Evolutionary conservation across 2,113 vertebrate genomes (phyloP).

Genomic region (Sterrhoptilus dennistouni): DNA sequence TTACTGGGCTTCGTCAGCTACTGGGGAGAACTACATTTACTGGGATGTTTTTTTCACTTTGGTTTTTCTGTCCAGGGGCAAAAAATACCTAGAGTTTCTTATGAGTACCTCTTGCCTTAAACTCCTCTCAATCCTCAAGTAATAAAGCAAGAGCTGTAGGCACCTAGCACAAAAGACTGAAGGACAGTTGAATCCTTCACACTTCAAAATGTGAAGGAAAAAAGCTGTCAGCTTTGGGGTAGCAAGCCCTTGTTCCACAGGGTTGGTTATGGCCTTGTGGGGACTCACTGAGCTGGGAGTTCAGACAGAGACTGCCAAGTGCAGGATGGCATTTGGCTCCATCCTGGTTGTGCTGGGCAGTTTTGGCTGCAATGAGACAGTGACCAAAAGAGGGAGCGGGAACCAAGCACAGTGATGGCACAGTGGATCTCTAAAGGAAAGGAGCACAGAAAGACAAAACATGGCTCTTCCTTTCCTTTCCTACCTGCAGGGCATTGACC

Average conservation of each 20-base stretch:
- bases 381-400: neutral
- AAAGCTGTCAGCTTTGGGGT: neutral
- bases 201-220: neutral
- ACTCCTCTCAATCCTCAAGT: neutral
- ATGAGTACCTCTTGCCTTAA: neutral
- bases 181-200: neutral
- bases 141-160: neutral
- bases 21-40: neutral
- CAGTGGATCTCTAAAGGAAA: neutral
- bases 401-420: neutral
- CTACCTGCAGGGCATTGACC: slow-evolving; percentile 87
- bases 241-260: neutral
- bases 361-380: neutral
- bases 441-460: neutral
- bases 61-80: neutral
- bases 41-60: neutral
- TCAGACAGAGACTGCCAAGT: neutral
- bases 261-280: neutral
- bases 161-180: neutral
- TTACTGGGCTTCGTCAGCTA: neutral
- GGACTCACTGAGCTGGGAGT: neutral
- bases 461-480: neutral
- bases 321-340: neutral
- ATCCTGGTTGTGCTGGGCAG: neutral
- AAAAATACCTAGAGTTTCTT: neutral